These are phyloP conservation scores for Drosophila aff. DNA, from an alignment of 1,140 invertebrate species.

Conservation along the genomic window DNA sequence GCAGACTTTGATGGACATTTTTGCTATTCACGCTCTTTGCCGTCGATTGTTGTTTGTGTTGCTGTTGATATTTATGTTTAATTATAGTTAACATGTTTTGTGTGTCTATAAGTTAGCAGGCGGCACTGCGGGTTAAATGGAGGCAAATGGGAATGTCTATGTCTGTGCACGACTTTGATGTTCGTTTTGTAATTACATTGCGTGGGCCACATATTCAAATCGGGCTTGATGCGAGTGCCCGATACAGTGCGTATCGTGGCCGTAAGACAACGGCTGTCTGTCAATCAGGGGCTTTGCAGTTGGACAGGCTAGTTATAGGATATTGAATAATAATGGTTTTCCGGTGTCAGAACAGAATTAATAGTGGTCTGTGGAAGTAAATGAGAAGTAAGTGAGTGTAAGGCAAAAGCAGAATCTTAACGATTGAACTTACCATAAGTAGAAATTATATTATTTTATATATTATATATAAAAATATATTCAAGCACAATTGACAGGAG, in stretches of 20 bases:
- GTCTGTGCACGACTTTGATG: constrained; percentile 77
- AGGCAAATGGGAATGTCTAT: constrained; percentile 30
- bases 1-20: constrained; percentile 75
- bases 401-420: neutral
- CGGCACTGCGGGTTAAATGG: constrained; percentile 33
- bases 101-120: constrained; percentile 26
- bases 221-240: constrained; percentile 19
- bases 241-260: constrained; percentile 37
- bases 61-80: constrained; percentile 73
- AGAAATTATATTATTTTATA: no score
- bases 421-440: neutral
- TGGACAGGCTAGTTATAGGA: constrained; percentile 28
- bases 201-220: constrained; percentile 79
- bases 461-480: no score
- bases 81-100: constrained; percentile 81
- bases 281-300: constrained; percentile 15
- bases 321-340: constrained; percentile 23
- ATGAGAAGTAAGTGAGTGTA: neutral
- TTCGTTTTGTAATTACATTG: constrained; percentile 69
- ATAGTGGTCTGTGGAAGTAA: neutral
- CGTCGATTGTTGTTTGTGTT: constrained; percentile 51
- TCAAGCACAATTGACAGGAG: no score
- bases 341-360: constrained; percentile 10
- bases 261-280: constrained; percentile 28
- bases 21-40: constrained; percentile 63